A percentile compares a stretch with the other conserved stretches of the same genome.
Evolutionary conservation across 2,797 vertebrate species (phyloP).

Genomic region (Coilia nasus): DNA sequence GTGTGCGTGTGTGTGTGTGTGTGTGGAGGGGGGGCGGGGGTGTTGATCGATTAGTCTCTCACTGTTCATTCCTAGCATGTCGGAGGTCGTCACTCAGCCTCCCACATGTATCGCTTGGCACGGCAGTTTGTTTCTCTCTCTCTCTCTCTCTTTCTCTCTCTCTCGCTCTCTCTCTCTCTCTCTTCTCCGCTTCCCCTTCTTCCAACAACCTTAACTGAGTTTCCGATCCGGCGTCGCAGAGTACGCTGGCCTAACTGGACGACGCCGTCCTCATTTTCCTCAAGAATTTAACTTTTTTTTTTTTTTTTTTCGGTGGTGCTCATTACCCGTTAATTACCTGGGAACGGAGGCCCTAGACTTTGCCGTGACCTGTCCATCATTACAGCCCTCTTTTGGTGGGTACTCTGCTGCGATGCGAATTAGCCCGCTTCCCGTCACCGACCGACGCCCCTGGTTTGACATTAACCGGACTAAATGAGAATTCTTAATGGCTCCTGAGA

Average conservation of each 20-base stretch:
- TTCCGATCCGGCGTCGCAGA: neutral
- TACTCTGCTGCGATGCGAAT: neutral
- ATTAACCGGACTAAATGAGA: conserved; percentile 43
- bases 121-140: neutral
- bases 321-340: neutral
- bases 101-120: neutral
- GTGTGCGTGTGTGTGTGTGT: too few species aligned
- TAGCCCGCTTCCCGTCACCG: neutral
- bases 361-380: neutral
- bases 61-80: neutral
- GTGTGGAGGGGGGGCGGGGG: too few species aligned
- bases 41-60: too few species aligned
- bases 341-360: neutral
- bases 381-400: neutral
- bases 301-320: neutral
- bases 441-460: neutral
- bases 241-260: neutral
- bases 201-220: neutral
- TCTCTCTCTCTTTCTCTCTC: too few species aligned
- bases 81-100: neutral
- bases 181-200: too few species aligned
- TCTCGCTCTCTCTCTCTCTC: too few species aligned
- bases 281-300: neutral
- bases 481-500: conserved; percentile 35
- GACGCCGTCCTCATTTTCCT: neutral